phyloP scores from a whole-genome alignment of 2,113 vertebrate genomes.

The Butorides virescens region DNA sequence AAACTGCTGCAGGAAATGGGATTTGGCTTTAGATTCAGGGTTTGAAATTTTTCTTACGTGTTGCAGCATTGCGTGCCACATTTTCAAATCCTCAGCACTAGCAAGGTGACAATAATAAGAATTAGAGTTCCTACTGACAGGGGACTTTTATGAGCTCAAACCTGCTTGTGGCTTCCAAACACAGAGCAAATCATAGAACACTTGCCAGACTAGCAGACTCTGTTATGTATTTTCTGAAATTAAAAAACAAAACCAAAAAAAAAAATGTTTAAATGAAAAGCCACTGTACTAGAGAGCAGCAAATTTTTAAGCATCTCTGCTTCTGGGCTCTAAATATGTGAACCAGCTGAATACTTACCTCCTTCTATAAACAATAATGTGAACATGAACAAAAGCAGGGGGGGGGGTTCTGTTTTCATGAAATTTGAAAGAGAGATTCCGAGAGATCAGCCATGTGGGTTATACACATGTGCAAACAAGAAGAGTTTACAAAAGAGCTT shows the following conservation, averaged over 20 bases:
- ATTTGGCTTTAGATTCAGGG: neutral
- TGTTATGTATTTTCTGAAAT: neutral
- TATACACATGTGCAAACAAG: neutral
- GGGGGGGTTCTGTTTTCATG: neutral
- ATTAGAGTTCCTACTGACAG: neutral
- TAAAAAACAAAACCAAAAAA: neutral
- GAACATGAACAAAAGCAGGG: neutral
- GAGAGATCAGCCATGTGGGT: neutral
- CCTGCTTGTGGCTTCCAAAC: neutral
- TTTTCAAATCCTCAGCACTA: neutral
- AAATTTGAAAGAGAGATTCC: neutral
- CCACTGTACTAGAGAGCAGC: neutral
- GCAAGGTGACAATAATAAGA: neutral
- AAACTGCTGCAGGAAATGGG: neutral
- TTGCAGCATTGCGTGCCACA: fast-evolving
- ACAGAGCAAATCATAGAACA: neutral
- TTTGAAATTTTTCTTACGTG: neutral
- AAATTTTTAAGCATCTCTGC: neutral
- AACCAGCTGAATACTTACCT: neutral
- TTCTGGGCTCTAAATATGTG: neutral
- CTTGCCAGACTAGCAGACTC: neutral
- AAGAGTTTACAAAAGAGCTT: neutral
- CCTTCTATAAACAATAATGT: neutral
- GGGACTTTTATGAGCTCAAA: neutral
- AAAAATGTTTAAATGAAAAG: neutral